Evolutionary conservation across 2,113 vertebrate species (phyloP).

Genomic region (Tapirus terrestris): DNA sequence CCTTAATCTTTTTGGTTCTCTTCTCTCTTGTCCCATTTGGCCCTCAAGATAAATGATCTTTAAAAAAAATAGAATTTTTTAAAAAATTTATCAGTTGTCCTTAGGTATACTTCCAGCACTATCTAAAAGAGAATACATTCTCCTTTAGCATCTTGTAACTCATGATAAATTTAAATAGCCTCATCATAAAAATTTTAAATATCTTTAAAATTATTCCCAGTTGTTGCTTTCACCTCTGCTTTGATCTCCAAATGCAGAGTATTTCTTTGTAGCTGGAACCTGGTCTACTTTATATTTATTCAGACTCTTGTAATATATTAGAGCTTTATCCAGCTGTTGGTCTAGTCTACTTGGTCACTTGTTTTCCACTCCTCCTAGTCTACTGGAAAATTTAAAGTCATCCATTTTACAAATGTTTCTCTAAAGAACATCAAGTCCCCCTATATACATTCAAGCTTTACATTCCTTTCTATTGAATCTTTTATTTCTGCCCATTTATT

Average conservation of each 20-base stretch:
- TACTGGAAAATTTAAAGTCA: background rate
- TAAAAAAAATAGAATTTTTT: background rate
- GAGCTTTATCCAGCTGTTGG: background rate
- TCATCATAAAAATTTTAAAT: constrained; percentile 39
- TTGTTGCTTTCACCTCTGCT: constrained; percentile 15
- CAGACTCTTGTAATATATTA: background rate
- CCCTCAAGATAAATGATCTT: background rate
- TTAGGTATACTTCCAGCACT: background rate
- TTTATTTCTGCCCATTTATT: constrained; percentile 51
- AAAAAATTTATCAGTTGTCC: background rate
- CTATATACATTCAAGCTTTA: background rate
- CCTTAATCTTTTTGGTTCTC: background rate
- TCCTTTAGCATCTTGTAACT: constrained; percentile 30
- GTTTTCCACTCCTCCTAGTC: background rate
- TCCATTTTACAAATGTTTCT: background rate
- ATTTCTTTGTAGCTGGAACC: constrained; percentile 33
- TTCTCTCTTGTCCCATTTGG: background rate
- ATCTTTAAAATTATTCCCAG: constrained; percentile 35
- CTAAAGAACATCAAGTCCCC: background rate
- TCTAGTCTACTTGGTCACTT: background rate
- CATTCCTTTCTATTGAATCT: background rate
- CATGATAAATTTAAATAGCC: constrained; percentile 27
- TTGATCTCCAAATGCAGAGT: background rate
- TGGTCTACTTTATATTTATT: background rate
- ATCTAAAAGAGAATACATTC: constrained; percentile 11